Percentiles rank a stretch among this genome's conserved stretches.
Conservation (phyloP, 2,888 invertebrate species). For the Trachelus iudaicus region DNA sequence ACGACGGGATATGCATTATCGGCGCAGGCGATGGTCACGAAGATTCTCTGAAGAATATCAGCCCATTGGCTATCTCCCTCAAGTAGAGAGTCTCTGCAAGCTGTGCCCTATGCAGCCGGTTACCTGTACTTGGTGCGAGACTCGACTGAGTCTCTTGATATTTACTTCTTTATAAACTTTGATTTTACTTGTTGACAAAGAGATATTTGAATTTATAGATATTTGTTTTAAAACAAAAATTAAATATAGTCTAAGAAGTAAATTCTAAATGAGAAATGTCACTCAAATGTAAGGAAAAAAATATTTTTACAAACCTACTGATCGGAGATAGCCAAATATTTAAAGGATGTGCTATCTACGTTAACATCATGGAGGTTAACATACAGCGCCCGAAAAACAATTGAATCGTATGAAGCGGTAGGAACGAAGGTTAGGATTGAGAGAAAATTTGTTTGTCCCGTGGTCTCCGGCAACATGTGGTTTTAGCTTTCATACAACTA, state of each 20-base stretch:
- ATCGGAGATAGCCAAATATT: not conserved
- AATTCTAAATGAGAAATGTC: not conserved
- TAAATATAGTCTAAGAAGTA: not conserved
- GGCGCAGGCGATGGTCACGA: too few species aligned
- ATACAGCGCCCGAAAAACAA: not conserved
- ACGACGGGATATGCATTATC: too few species aligned
- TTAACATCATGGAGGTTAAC: not conserved
- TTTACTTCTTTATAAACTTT: not conserved
- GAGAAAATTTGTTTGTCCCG: not conserved
- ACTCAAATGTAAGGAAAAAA: not conserved
- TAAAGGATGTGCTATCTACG: not conserved
- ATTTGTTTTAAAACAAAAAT: constrained; percentile 5
- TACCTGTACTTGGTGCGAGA: too few species aligned
- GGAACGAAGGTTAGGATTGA: not conserved
- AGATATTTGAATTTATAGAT: not conserved
- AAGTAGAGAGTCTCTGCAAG: too few species aligned
- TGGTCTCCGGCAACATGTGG: not conserved
- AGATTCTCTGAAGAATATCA: too few species aligned
- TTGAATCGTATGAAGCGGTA: not conserved
- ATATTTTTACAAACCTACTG: not conserved
- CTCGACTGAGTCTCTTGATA: too few species aligned
- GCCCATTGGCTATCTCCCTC: too few species aligned
- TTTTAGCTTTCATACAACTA: not conserved
- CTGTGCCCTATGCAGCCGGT: too few species aligned
- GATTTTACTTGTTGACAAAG: not conserved